Percentiles rank a stretch among this genome's conserved stretches.
These are phyloP conservation scores for Helicolenus hilgendorfi DNA, from an alignment of 2,797 vertebrate species.

Conservation along the genomic window DNA sequence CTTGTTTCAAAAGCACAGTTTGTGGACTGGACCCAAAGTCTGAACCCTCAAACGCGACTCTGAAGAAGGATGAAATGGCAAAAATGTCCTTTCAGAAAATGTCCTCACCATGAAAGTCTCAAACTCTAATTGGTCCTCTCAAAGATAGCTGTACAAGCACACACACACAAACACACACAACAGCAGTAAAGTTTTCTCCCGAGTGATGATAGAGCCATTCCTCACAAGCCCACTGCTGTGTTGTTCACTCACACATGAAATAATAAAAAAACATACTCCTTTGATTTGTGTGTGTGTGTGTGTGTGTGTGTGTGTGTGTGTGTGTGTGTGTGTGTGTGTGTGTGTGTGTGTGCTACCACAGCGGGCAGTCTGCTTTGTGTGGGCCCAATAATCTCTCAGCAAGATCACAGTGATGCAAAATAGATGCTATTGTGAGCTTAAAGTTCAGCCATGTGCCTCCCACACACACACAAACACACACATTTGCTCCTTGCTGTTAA, in stretches of 20 bases:
- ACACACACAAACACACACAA: neutral
- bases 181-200: neutral
- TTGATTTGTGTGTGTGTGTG: neutral
- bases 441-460: neutral
- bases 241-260: slow-evolving; percentile 4
- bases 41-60: too few relatives aligned
- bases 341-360: neutral
- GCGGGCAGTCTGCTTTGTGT: slow-evolving; percentile 4
- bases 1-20: too few relatives aligned
- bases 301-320: neutral
- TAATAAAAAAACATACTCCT: neutral
- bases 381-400: slow-evolving; percentile 21
- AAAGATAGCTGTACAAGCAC: neutral
- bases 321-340: neutral
- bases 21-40: too few relatives aligned
- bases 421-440: neutral
- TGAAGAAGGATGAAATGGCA: rapidly evolving
- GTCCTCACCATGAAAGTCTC: rapidly evolving
- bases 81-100: too few relatives aligned
- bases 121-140: neutral
- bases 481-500: neutral
- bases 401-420: slow-evolving; percentile 8
- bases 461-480: neutral
- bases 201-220: neutral
- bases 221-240: slow-evolving; percentile 1